Percentiles rank a stretch among this genome's conserved stretches.
Conservation (phyloP, 2,113 vertebrate species). For the Cariama cristata region DNA sequence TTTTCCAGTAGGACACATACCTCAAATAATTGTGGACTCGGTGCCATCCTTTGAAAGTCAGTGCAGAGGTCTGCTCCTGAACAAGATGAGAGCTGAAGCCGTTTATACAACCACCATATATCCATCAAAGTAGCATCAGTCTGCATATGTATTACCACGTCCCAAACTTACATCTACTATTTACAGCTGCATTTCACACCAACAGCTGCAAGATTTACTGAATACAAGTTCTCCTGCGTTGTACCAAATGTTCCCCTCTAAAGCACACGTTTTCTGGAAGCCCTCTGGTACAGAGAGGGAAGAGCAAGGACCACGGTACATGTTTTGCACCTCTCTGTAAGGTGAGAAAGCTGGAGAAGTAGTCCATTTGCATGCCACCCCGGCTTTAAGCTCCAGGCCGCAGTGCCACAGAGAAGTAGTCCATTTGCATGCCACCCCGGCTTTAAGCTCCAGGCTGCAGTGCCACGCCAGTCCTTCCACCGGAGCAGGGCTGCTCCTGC, state of each 20-base stretch:
- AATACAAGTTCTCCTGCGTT: neutral
- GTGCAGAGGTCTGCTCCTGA: neutral
- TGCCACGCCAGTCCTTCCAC: neutral
- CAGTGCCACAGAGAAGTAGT: too few species aligned
- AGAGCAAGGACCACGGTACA: neutral
- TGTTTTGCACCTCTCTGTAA: neutral
- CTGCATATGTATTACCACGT: neutral
- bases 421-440: too few species aligned
- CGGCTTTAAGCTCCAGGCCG: too few species aligned
- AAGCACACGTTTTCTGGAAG: neutral
- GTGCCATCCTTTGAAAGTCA: neutral
- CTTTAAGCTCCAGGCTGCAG: neutral
- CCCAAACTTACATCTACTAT: neutral
- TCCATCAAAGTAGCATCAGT: neutral
- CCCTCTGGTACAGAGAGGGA: neutral
- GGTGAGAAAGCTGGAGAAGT: too few species aligned
- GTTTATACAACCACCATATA: too few species aligned
- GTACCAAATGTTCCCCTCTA: fast-evolving
- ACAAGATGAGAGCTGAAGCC: neutral
- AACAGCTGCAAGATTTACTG: neutral
- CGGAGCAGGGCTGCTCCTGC: neutral
- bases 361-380: neutral
- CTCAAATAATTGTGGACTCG: neutral
- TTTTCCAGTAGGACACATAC: neutral
- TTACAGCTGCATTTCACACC: neutral